Evolutionary conservation across 2,888 invertebrate genomes (phyloP).

Genomic region (Ectemnius lituratus): DNA sequence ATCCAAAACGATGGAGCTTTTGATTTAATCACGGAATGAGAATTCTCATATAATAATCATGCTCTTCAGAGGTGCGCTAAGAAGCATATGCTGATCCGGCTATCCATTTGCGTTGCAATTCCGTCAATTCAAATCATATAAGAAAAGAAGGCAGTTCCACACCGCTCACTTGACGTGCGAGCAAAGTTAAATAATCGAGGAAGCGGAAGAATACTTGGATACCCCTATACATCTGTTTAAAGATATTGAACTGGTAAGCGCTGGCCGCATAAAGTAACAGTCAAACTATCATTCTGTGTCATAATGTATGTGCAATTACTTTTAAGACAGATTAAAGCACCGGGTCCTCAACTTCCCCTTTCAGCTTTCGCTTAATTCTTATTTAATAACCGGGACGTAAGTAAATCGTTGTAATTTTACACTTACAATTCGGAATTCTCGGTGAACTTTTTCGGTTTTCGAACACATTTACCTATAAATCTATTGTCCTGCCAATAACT

Average conservation of each 20-base stretch:
- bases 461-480: not conserved
- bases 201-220: slow-evolving; percentile 34
- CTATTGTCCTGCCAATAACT: slow-evolving; percentile 15
- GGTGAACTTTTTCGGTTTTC: slow-evolving; percentile 15
- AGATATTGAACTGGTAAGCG: slow-evolving; percentile 53
- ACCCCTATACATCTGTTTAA: slow-evolving; percentile 43
- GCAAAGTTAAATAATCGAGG: slow-evolving; percentile 36
- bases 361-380: slow-evolving; percentile 28
- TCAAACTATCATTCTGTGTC: slow-evolving; percentile 41
- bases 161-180: slow-evolving; percentile 44
- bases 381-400: slow-evolving; percentile 20
- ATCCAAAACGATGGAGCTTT: not conserved
- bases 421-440: slow-evolving; percentile 12
- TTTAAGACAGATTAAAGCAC: slow-evolving; percentile 32
- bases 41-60: slow-evolving; percentile 6
- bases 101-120: slow-evolving; percentile 73
- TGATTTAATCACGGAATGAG: not conserved
- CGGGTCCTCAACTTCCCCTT: slow-evolving; percentile 25
- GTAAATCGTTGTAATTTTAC: slow-evolving; percentile 13
- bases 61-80: slow-evolving; percentile 41
- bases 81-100: slow-evolving; percentile 68
- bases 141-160: slow-evolving; percentile 35
- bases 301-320: slow-evolving; percentile 38
- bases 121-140: slow-evolving; percentile 54
- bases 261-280: slow-evolving; percentile 54